Evolutionary conservation across 2,797 vertebrate species (phyloP), one percentile per base, ranked within the genome.

Genomic region (Miichthys miiuy): DNA sequence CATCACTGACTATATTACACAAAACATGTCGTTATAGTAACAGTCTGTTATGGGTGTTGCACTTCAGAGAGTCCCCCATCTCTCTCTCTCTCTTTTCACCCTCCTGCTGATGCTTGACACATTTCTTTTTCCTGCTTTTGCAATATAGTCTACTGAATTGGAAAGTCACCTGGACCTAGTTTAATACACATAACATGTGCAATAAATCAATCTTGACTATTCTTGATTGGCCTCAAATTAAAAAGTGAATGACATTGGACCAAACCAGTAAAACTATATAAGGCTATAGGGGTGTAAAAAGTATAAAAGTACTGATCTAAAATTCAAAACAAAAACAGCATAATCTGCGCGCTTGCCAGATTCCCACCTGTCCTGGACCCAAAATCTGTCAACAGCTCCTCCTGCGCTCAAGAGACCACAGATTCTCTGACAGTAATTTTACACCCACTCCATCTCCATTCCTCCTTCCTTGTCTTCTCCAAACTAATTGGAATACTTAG

Each of bases 1-100:
- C 50, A 10, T n/a, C 41, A 63, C 14, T 47, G 50, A 64, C 68
- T 72, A 54, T 42, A 77, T 84, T 61, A 48, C 12, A 63, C 16
- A 57, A 56, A 74, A 57, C 52, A 58, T 44, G 30, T 71, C 63
- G 30, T 47, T 10, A 34, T 46, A 42, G 27, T 18, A 3, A 52
- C 38, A 55, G 41, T n/a, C 42, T n/a, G 44, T 41, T 57, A n/a
- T 42, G 8, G 44, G 41, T 34, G 8, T 73, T 68, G 23, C 64
- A 61, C 71, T 62, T 67, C 17, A 57, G 50, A 63, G 21, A 42
- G 18, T 56, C 68, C 57, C 51, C n/a, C 6, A 30, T n/a, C n/a
- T n/a, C n/a, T n/a, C 30, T 30, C 30, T 30, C 30, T 34, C 30
- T 34, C 4, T 30, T 20, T 41, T 68, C 46, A 68, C 9, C 25